Conservation (phyloP, 2,888 invertebrate species). For the Cryptocephalus moraei region DNA sequence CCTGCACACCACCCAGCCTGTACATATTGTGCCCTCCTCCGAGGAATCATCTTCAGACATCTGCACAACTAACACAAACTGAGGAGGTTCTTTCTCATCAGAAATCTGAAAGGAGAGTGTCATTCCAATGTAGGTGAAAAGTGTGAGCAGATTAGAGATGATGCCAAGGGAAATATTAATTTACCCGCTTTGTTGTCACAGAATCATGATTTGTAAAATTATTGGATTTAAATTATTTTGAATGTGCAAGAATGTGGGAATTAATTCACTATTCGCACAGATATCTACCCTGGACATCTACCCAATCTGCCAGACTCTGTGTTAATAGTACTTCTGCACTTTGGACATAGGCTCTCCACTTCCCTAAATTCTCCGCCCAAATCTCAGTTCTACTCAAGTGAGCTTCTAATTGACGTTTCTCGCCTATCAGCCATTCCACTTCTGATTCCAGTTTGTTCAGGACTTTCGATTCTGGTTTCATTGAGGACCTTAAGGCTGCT, state of each 20-base stretch:
- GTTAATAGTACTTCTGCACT: constrained; percentile 56
- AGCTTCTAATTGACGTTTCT: constrained; percentile 70
- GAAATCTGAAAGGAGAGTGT: constrained; percentile 22
- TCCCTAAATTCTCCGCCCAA: constrained; percentile 83
- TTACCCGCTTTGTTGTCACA: too few species aligned
- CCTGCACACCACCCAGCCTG: constrained; percentile 58
- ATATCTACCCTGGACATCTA: too few species aligned
- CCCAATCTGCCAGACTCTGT: too few species aligned
- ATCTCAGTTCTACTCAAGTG: constrained; percentile 78
- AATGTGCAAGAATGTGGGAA: too few species aligned
- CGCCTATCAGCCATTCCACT: constrained; percentile 71
- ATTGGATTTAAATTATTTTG: too few species aligned
- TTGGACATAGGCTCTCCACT: constrained; percentile 78
- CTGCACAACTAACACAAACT: constrained; percentile 74
- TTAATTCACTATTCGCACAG: too few species aligned
- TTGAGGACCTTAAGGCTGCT: constrained; percentile 69
- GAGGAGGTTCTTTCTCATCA: constrained; percentile 45
- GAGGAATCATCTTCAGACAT: constrained; percentile 54
- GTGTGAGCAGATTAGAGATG: too few species aligned
- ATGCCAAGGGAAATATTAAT: too few species aligned
- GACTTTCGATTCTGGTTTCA: constrained; percentile 76
- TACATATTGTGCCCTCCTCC: constrained; percentile 46
- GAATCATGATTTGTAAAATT: too few species aligned
- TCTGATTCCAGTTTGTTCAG: constrained; percentile 70
- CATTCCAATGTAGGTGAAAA: too few species aligned